phyloP scores from a whole-genome alignment of 2,888 invertebrate species.

The Synanthedon myopaeformis region DNA sequence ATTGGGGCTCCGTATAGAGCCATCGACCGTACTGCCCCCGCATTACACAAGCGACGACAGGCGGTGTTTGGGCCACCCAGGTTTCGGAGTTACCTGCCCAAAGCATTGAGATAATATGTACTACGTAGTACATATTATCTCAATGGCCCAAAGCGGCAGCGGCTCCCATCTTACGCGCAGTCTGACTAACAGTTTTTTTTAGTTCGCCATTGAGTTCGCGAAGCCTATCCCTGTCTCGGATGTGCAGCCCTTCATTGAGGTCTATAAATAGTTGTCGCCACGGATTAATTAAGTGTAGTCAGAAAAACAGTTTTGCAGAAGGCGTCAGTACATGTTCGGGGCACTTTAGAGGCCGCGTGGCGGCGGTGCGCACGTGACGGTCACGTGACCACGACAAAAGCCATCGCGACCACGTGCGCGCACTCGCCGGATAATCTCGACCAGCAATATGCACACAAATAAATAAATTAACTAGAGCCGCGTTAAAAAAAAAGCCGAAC shows the following conservation, averaged over 20 bases:
- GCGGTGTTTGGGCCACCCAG: too few species aligned
- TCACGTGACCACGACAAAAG: slow-evolving; percentile 10
- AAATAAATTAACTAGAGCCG: slow-evolving; percentile 61
- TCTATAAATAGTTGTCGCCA: slow-evolving; percentile 32
- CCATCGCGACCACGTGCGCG: slow-evolving; percentile 15
- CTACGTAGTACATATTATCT: too few species aligned
- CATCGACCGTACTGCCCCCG: too few species aligned
- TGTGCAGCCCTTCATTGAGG: slow-evolving; percentile 14
- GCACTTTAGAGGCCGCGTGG: slow-evolving; percentile 45
- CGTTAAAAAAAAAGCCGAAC: slow-evolving; percentile 23
- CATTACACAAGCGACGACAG: too few species aligned
- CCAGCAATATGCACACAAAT: slow-evolving; percentile 51
- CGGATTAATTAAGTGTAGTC: slow-evolving; percentile 62
- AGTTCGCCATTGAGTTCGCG: too few species aligned
- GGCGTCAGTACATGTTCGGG: slow-evolving; percentile 49
- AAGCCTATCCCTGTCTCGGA: not conserved
- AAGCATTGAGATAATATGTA: too few species aligned
- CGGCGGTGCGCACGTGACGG: slow-evolving; percentile 10
- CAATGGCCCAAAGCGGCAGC: too few species aligned
- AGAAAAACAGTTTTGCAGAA: slow-evolving; percentile 46
- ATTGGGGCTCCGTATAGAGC: too few species aligned
- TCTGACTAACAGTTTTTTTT: too few species aligned
- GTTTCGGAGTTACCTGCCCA: too few species aligned
- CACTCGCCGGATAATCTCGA: slow-evolving; percentile 45
- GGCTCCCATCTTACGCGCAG: too few species aligned